Evolutionary conservation across 2,888 invertebrate genomes (phyloP).

Genomic region (Andrena chrysosceles): DNA sequence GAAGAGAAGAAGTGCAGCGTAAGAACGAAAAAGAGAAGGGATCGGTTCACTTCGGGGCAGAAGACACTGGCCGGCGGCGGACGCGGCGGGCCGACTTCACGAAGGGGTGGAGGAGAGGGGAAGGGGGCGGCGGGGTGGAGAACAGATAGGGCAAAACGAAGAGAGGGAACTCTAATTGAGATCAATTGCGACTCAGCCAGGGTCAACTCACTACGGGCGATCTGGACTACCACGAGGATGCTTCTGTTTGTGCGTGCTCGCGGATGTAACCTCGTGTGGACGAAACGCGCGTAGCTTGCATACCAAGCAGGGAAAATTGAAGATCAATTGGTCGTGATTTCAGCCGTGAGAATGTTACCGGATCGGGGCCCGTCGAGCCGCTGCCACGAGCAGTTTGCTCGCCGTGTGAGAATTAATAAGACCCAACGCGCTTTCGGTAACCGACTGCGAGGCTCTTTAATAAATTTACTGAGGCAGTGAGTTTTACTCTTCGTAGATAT

Average conservation of each 20-base stretch:
- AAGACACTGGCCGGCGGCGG: conserved; percentile 24
- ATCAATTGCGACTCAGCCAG: conserved; percentile 84
- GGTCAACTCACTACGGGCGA: conserved; percentile 80
- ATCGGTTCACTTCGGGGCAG: conserved; percentile 34
- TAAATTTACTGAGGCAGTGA: too few species aligned
- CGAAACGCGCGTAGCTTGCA: conserved; percentile 68
- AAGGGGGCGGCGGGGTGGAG: conserved; percentile 19
- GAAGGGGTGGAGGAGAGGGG: conserved; percentile 63
- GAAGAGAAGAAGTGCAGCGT: conserved; percentile 21
- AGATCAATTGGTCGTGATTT: conserved; percentile 67
- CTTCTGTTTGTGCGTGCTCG: conserved; percentile 57
- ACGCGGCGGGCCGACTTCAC: conserved; percentile 11
- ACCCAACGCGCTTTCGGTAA: too few species aligned
- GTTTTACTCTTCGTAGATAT: too few species aligned
- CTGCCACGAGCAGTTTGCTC: conserved; percentile 5
- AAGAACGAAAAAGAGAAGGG: conserved; percentile 56
- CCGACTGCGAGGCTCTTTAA: too few species aligned
- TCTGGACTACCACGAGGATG: conserved; percentile 62
- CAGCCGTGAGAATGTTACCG: conserved; percentile 64
- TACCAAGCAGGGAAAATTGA: conserved; percentile 68
- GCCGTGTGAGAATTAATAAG: conserved; percentile 20
- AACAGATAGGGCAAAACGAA: conserved; percentile 38
- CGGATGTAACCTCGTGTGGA: conserved; percentile 59
- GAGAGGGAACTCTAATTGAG: conserved; percentile 68
- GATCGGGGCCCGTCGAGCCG: neutral